Percentiles rank a stretch among this genome's conserved stretches.
Conservation (phyloP, 2,797 vertebrate species). For the Syndactyla subalaris region DNA sequence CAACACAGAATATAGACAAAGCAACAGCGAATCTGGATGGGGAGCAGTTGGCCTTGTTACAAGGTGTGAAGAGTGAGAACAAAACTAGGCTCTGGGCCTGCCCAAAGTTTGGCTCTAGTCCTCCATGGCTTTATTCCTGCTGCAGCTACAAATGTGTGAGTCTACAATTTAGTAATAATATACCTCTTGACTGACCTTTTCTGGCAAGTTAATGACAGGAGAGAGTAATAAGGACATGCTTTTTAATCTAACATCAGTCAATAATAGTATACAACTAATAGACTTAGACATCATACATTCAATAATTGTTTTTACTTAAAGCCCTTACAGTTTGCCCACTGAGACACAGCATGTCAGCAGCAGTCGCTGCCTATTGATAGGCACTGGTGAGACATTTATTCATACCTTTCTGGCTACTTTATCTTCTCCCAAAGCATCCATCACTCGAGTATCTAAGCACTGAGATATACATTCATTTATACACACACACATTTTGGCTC, state of each 20-base stretch:
- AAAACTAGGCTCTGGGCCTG: slow-evolving; percentile 27
- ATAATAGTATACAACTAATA: slow-evolving; percentile 62
- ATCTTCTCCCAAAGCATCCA: neutral
- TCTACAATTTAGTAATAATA: slow-evolving; percentile 60
- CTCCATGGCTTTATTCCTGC: neutral
- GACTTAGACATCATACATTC: slow-evolving; percentile 64
- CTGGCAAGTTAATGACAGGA: slow-evolving; percentile 62
- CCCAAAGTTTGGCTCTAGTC: slow-evolving; percentile 18
- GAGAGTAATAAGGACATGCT: slow-evolving; percentile 60
- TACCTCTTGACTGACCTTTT: slow-evolving; percentile 58
- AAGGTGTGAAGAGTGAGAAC: neutral
- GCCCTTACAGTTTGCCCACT: slow-evolving; percentile 35
- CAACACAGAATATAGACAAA: neutral
- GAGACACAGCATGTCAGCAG: slow-evolving; percentile 44
- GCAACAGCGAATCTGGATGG: neutral
- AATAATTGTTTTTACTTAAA: slow-evolving; percentile 70
- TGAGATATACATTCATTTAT: slow-evolving; percentile 19
- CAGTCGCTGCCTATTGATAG: slow-evolving; percentile 32
- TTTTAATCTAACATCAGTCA: slow-evolving; percentile 66
- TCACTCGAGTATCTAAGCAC: neutral
- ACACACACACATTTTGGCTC: neutral
- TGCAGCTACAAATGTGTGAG: slow-evolving; percentile 30
- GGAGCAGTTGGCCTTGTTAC: neutral
- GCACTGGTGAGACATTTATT: slow-evolving; percentile 12
- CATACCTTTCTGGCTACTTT: slow-evolving; percentile 27